Evolutionary conservation across 2,888 invertebrate genomes (phyloP), one percentile per base, ranked within the genome.

Genomic region (Noctua fimbriata): DNA sequence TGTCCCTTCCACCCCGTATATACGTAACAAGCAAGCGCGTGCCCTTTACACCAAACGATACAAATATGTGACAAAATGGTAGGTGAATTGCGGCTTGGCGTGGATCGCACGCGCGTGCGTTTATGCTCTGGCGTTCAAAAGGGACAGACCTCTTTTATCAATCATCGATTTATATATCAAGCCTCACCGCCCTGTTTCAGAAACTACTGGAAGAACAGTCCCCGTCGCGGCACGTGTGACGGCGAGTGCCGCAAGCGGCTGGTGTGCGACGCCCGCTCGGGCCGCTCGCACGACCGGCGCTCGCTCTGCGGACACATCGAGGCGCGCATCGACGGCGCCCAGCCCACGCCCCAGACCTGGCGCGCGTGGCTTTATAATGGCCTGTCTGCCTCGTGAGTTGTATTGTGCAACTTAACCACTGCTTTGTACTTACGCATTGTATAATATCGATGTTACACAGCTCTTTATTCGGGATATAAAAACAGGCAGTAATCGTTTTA

Each of bases 201-300:
- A 91, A 98, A 98, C 93, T 99, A 99, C 94, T 98, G 98, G 97
- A 99, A 99, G 95, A 98, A 98, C 92, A 99, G 99, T 79, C 98
- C 99, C 0, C 98, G 98, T 0, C 97, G 98, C 65, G 98, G 98
- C 18, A 93, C 97, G 0, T 99, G 99, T 93, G 98, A 98, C 94
- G 98, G 98, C 14, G 98, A 98, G 89, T 99, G 99, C 91, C 98
- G 98, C 84, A 99, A 98, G 94, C 97, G 98, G 69, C 97, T 99
- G 92, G 96, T 99, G 60, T 99, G 99, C 93, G 99, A 99, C 95
- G 97, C 98, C 77, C 98, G 98, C 76, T 99, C 99, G 28, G 99
- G 99, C 0, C 97, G 98, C 71, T 98, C 98, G 74, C 99, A 99
- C 93, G 99, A 98, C 94, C 97, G 98, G 9, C 98, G 98, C 91